Evolutionary conservation across 1,140 invertebrate genomes (phyloP).

Genomic region (Rhyacophila brunnea): DNA sequence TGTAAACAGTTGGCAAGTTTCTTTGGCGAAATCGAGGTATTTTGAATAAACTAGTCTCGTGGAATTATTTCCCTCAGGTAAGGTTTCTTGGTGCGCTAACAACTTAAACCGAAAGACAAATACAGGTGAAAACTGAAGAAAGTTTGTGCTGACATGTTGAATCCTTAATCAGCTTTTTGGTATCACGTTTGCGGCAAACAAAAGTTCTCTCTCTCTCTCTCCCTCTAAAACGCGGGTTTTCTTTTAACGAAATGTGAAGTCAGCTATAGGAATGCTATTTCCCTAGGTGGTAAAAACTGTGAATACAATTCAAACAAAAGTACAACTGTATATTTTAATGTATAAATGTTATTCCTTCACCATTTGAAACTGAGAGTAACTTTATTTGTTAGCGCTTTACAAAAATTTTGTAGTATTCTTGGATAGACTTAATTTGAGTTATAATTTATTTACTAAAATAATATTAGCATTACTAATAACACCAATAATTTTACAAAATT

Average conservation of each 20-base stretch:
- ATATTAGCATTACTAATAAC: too few relatives aligned
- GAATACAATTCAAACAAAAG: too few relatives aligned
- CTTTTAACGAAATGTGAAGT: slow-evolving; percentile 6
- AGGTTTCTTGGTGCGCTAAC: slow-evolving; percentile 7
- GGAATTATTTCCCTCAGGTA: slow-evolving; percentile 23
- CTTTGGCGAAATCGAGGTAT: not conserved
- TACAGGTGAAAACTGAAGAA: slow-evolving; percentile 30
- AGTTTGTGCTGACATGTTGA: slow-evolving; percentile 35
- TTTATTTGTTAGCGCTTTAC: too few relatives aligned
- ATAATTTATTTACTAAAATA: too few relatives aligned
- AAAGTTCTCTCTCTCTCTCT: too few relatives aligned
- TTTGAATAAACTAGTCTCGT: not conserved
- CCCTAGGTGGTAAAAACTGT: not conserved
- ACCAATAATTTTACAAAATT: too few relatives aligned
- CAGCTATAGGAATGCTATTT: slow-evolving; percentile 5
- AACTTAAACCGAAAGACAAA: slow-evolving; percentile 34
- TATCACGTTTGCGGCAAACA: slow-evolving; percentile 27
- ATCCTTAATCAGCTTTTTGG: slow-evolving; percentile 36
- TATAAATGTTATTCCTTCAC: too few relatives aligned
- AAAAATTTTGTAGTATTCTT: too few relatives aligned
- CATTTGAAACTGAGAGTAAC: too few relatives aligned
- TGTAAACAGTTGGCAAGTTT: too few relatives aligned
- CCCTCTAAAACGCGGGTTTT: slow-evolving; percentile 1
- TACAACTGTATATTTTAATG: too few relatives aligned
- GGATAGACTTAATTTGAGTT: too few relatives aligned